Evolutionary conservation across 1,140 invertebrate species (phyloP).

Genomic region (Drosophila persimilis): DNA sequence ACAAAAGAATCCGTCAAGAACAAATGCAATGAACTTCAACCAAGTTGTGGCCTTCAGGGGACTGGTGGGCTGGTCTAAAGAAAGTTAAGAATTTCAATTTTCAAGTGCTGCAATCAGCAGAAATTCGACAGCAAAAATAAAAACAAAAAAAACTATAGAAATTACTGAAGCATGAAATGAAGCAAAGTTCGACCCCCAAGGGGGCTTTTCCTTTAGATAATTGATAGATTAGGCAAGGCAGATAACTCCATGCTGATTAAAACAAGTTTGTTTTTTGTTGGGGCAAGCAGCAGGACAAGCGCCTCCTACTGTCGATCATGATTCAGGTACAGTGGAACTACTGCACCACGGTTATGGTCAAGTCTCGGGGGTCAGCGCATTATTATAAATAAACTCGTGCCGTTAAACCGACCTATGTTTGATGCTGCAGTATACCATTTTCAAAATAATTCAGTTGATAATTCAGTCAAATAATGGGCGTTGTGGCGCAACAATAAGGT

Average conservation of each 20-base stretch:
- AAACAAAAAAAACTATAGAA: conserved; percentile 32
- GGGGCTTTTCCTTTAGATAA: conserved; percentile 23
- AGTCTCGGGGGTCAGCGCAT: too few relatives aligned
- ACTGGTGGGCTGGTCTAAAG: conserved; percentile 20
- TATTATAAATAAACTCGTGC: too few relatives aligned
- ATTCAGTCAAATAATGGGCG: too few relatives aligned
- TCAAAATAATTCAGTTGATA: too few relatives aligned
- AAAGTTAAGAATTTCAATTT: conserved; percentile 46
- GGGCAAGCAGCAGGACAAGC: not conserved
- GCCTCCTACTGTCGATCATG: too few relatives aligned
- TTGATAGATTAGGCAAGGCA: conserved; percentile 39
- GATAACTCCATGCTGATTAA: conserved; percentile 30
- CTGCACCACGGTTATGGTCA: too few relatives aligned
- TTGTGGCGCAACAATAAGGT: too few relatives aligned
- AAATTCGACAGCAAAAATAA: conserved; percentile 11
- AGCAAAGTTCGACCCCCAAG: conserved; percentile 28
- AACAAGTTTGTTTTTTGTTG: conserved; percentile 28
- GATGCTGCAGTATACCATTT: too few relatives aligned
- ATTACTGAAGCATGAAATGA: conserved; percentile 28
- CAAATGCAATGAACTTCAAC: conserved; percentile 57
- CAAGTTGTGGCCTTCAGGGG: conserved; percentile 45
- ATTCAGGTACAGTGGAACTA: too few relatives aligned
- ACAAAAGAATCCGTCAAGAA: conserved; percentile 45
- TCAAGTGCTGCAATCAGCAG: conserved; percentile 48
- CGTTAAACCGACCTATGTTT: too few relatives aligned